phyloP scores from a whole-genome alignment of 1,140 invertebrate genomes.

The Drepana arcuata region DNA sequence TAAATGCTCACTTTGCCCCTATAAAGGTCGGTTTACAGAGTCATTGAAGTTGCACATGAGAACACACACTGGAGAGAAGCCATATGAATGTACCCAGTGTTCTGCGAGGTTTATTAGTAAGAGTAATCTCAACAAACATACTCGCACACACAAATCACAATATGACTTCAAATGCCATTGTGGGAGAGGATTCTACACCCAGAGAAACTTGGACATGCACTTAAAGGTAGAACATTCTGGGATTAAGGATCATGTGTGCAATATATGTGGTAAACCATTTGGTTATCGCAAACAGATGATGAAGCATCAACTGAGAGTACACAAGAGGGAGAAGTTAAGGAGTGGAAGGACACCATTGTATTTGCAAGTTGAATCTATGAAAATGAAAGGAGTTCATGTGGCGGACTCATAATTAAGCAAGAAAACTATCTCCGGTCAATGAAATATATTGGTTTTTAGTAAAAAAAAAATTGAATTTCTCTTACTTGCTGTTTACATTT shows the following conservation, averaged over 20 bases:
- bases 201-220: conserved; percentile 42
- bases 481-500: too few species aligned
- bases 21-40: conserved; percentile 48
- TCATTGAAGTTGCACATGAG: conserved; percentile 64
- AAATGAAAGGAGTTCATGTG: conserved; percentile 1
- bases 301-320: conserved; percentile 68
- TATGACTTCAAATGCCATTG: conserved; percentile 56
- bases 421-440: not conserved
- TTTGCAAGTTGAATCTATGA: conserved; percentile 24
- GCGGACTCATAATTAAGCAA: not conserved
- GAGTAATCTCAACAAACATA: conserved; percentile 70
- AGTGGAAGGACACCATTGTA: conserved; percentile 51
- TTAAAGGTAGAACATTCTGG: conserved; percentile 67
- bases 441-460: not conserved
- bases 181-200: conserved; percentile 43
- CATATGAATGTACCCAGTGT: conserved; percentile 67
- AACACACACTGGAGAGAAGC: conserved; percentile 67
- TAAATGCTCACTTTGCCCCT: conserved; percentile 53
- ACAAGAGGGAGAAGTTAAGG: conserved; percentile 59
- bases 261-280: conserved; percentile 69
- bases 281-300: conserved; percentile 67
- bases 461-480: not conserved
- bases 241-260: conserved; percentile 68
- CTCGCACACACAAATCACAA: conserved; percentile 37
- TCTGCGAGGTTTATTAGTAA: conserved; percentile 63